Conservation (phyloP, 37 sponge, comb jelly and placozoan species). For the Halichondria panicea region DNA sequence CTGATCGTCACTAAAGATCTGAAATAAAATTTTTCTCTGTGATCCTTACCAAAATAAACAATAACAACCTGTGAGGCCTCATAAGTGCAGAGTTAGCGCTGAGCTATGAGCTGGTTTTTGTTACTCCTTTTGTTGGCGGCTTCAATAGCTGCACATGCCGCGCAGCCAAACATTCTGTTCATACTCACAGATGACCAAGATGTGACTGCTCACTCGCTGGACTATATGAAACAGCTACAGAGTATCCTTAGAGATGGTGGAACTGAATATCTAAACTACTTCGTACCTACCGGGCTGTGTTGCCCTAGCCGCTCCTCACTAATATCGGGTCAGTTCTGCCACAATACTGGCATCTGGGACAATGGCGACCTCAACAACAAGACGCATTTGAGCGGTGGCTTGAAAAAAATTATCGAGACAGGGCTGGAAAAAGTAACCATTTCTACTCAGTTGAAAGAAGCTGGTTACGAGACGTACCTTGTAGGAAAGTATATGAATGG, state of each 20-base stretch:
- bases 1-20: no score
- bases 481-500: constrained; percentile 78
- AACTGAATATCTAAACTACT: constrained; percentile 65
- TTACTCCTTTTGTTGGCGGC: no score
- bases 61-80: no score
- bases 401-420: constrained; percentile 35
- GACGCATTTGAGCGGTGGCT: constrained; percentile 65
- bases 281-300: constrained; percentile 75
- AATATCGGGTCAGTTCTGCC: constrained; percentile 69
- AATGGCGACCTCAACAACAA: constrained; percentile 76
- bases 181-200: constrained; percentile 75
- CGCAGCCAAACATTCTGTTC: constrained; percentile 51
- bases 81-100: no score
- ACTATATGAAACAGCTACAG: constrained; percentile 65
- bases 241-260: constrained; percentile 59
- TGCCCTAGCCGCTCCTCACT: constrained; percentile 77
- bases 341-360: constrained; percentile 78
- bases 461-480: constrained; percentile 68
- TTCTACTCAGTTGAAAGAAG: constrained; percentile 43
- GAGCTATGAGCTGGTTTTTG: no score
- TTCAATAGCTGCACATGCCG: no score
- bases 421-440: constrained; percentile 45
- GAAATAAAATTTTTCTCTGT: no score
- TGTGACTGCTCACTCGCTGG: constrained; percentile 68
- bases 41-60: no score